Evolutionary conservation across 2,797 vertebrate species (phyloP).

Genomic region (Malacoctenus gilli): DNA sequence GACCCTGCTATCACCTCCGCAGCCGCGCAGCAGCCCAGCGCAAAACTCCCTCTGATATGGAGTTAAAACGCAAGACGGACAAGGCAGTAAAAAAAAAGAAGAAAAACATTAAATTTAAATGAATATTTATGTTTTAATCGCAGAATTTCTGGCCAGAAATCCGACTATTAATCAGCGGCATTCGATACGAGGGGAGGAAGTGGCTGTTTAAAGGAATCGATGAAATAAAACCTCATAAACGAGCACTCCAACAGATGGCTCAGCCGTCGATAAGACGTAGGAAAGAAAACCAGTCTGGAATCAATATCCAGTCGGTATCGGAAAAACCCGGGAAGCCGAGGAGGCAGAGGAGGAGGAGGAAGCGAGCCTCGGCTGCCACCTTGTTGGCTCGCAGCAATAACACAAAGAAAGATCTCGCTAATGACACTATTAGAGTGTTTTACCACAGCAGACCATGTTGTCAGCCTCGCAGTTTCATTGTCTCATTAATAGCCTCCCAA

Average conservation of each 20-base stretch:
- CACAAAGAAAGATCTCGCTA: slow-evolving; percentile 51
- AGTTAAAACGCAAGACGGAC: slow-evolving; percentile 34
- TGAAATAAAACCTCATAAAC: slow-evolving; percentile 59
- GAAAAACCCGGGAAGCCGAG: slow-evolving; percentile 19
- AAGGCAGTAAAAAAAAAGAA: slow-evolving; percentile 25
- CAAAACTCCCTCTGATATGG: slow-evolving; percentile 43
- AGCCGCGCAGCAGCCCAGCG: slow-evolving; percentile 29
- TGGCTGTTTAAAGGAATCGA: slow-evolving; percentile 52
- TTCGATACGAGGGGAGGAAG: slow-evolving; percentile 29
- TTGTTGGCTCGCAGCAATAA: slow-evolving; percentile 45
- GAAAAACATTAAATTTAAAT: too few relatives aligned
- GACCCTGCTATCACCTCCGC: slow-evolving; percentile 49
- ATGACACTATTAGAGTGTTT: slow-evolving; percentile 68
- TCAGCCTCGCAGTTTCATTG: slow-evolving; percentile 59
- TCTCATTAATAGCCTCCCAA: slow-evolving; percentile 79
- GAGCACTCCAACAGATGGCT: slow-evolving; percentile 62
- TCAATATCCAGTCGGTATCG: slow-evolving; percentile 62
- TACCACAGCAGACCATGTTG: slow-evolving; percentile 64
- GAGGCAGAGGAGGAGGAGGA: slow-evolving; percentile 17
- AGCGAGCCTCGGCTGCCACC: slow-evolving; percentile 41
- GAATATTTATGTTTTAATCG: slow-evolving; percentile 34
- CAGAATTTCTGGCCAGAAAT: slow-evolving; percentile 36
- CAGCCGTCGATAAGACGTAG: slow-evolving; percentile 43
- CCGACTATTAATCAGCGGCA: slow-evolving; percentile 21
- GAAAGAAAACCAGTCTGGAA: slow-evolving; percentile 51